Base-by-base conservation (phyloP, 2,888 invertebrate genomes). In the Hartigia nigra region DNA sequence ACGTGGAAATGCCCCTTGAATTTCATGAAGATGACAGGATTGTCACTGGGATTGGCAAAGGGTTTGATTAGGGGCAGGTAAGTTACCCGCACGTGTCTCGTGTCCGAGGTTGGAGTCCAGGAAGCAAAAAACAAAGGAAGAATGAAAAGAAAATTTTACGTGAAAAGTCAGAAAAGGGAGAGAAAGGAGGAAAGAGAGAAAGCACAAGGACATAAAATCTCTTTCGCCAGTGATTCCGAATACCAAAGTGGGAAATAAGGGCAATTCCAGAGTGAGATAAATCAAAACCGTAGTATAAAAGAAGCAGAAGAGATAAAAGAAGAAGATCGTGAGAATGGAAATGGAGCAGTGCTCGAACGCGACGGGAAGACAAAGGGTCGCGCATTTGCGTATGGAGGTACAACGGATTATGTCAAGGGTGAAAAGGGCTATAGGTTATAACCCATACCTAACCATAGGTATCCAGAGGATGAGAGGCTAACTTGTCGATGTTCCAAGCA, bases 241-340 rank as follows among this genome's bases (percentile, higher is more conserved):
- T 78, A 77, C 78, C 81, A 76, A 78, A 78, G 78, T 74, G 39
- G 34, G 72, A 34, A 75, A 74, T 74, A 80, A 77, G 79, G 76
- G 72, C 31, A 72, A 72, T 31, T 72, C 31, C 31, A 1, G n/a
- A 1, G 76, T 14, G 79, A 81, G 78, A 85, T 79, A 81, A 81
- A 79, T 80, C 81, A 78, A 79, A 79, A 34, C 36, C 74, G 35
- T 37, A 35, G 77, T 39, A 75, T 69, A 76, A 78, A 79, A 79
- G 82, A 84, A 82, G n/a, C n/a, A n/a, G 84, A 85, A 81, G 81
- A 85, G 82, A 75, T 74, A 69, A 76, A 80, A 77, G 81, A 76
- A 74, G 70, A 39, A 35, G 78, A 72, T 72, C 9, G 72, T 3
- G 31, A 31, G 72, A 72, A 72, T 14, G 31, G 12, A 31, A 34